These are phyloP conservation scores for Anser cygnoides DNA, from an alignment of 2,113 vertebrate species.

Conservation along the genomic window DNA sequence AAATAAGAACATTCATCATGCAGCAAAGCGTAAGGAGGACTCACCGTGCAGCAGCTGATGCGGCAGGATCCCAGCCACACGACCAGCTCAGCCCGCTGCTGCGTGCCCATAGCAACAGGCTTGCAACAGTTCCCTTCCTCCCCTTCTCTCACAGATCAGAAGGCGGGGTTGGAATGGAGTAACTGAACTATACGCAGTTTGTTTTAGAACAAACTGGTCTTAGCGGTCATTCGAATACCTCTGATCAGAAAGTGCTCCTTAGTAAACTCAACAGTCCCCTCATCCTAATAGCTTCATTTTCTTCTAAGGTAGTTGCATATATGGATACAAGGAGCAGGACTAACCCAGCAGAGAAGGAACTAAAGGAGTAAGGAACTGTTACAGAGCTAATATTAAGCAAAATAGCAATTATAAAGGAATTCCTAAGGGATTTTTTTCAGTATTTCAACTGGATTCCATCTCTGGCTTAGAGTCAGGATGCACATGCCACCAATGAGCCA, in stretches of 20 bases:
- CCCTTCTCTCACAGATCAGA: neutral
- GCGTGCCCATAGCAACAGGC: constrained; percentile 62
- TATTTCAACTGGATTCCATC: constrained; percentile 16
- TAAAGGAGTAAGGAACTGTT: neutral
- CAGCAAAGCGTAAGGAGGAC: constrained; percentile 26
- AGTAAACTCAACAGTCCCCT: neutral
- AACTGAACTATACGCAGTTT: neutral
- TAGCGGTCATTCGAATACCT: neutral
- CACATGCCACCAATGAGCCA: neutral
- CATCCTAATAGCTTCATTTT: neutral
- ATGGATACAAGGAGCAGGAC: neutral
- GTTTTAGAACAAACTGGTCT: neutral
- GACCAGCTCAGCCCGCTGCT: neutral
- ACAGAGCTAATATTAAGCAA: neutral
- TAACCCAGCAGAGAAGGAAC: neutral
- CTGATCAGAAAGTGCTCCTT: neutral
- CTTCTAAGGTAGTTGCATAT: neutral
- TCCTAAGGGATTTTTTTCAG: neutral
- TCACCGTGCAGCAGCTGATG: constrained; percentile 46
- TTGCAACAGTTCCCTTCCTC: constrained; percentile 22
- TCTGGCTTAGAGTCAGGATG: neutral
- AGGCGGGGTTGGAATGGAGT: neutral
- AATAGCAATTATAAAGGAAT: neutral
- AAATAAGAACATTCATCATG: neutral
- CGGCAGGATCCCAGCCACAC: neutral